phyloP scores from a whole-genome alignment of 2,113 vertebrate genomes.

The Oplegnathus fasciatus region DNA sequence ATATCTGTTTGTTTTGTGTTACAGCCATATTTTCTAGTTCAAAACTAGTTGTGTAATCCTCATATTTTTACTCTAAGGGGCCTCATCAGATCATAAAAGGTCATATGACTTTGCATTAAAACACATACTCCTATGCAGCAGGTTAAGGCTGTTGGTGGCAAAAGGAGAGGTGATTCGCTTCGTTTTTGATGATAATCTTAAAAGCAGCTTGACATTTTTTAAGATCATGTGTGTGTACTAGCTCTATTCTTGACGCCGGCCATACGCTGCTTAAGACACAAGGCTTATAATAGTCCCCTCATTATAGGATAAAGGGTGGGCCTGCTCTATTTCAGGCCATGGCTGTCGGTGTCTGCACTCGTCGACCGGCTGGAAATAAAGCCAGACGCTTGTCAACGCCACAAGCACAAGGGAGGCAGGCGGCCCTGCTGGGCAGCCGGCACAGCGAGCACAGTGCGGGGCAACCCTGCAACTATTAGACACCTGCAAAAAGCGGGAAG shows the following conservation, averaged over 20 bases:
- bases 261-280: constrained; percentile 74
- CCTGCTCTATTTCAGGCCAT: constrained; percentile 78
- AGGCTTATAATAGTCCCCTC: constrained; percentile 78
- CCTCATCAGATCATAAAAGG: constrained; percentile 30
- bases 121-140: constrained; percentile 34
- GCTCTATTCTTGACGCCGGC: constrained; percentile 49
- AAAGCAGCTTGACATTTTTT: constrained; percentile 77
- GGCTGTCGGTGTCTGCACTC: constrained; percentile 74
- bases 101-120: constrained; percentile 41
- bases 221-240: constrained; percentile 61
- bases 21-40: not conserved
- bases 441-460: constrained; percentile 44
- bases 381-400: constrained; percentile 74
- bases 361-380: constrained; percentile 76
- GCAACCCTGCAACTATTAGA: constrained; percentile 62
- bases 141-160: constrained; percentile 50
- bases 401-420: constrained; percentile 57
- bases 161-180: constrained; percentile 65
- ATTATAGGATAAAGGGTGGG: constrained; percentile 79
- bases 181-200: constrained; percentile 74
- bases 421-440: constrained; percentile 63
- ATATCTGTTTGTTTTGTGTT: constrained; percentile 29
- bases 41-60: constrained; percentile 20
- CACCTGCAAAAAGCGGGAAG: constrained; percentile 63
- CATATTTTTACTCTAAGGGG: not conserved